Evolutionary conservation across 2,888 invertebrate genomes (phyloP).

Genomic region (Therioaphis trifolii): DNA sequence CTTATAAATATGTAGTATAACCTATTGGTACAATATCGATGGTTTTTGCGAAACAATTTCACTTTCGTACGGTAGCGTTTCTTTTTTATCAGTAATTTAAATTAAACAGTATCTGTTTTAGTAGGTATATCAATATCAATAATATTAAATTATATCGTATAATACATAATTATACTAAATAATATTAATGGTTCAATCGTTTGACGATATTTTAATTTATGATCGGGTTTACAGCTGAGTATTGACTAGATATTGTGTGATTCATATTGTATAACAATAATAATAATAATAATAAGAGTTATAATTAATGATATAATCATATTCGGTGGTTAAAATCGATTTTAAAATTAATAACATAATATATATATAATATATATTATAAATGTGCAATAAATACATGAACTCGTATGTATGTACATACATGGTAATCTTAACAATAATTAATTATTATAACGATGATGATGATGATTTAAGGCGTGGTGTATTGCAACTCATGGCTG

Average conservation of each 20-base stretch:
- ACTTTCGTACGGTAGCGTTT: too few species aligned
- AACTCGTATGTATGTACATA: conserved; percentile 7
- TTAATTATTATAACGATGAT: not conserved
- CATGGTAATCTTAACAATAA: conserved; percentile 4
- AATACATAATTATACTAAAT: not conserved
- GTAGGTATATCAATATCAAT: too few species aligned
- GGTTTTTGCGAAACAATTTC: too few species aligned
- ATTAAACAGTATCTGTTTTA: too few species aligned
- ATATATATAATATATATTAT: not conserved
- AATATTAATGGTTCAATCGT: conserved; percentile 16
- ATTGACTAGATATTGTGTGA: conserved; percentile 44
- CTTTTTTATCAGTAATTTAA: too few species aligned
- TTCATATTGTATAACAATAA: conserved; percentile 24
- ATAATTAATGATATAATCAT: conserved; percentile 8
- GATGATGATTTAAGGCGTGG: not conserved
- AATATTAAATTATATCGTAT: too few species aligned
- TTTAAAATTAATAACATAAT: conserved; percentile 21
- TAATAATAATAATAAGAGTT: conserved; percentile 33
- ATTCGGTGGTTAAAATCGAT: conserved; percentile 45
- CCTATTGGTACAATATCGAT: too few species aligned
- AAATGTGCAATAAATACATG: not conserved
- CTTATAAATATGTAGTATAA: too few species aligned
- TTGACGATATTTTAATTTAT: not conserved
- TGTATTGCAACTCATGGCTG: not conserved
- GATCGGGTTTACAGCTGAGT: not conserved